Conservation (phyloP, 2,113 vertebrate genomes). For the Erpornis zantholeuca region DNA sequence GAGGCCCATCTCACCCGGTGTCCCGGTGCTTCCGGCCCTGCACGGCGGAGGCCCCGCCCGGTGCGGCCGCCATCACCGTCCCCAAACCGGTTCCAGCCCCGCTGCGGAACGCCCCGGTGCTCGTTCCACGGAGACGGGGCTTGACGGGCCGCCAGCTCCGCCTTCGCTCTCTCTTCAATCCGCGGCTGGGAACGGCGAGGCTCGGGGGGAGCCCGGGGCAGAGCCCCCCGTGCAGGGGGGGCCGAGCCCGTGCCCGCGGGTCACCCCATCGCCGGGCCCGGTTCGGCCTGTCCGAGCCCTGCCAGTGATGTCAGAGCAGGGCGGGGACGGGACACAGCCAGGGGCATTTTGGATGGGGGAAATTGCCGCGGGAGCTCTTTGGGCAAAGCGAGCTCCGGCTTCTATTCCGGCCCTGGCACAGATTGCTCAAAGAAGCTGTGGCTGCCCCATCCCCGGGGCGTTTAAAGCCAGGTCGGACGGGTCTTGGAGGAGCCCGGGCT, state of each 20-base stretch:
- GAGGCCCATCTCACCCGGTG: neutral
- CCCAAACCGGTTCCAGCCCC: too few relatives aligned
- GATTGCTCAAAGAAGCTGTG: neutral
- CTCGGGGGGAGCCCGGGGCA: neutral
- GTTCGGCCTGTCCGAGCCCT: neutral
- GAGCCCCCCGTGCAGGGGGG: too few relatives aligned
- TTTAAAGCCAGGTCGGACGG: neutral
- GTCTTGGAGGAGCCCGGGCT: neutral
- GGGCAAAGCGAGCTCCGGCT: neutral
- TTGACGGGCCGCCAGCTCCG: neutral
- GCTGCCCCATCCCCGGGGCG: too few relatives aligned
- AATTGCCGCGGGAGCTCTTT: neutral
- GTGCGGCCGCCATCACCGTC: neutral
- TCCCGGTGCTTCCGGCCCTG: neutral
- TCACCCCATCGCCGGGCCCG: neutral
- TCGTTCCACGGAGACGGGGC: neutral
- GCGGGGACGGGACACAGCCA: neutral
- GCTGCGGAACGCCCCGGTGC: neutral
- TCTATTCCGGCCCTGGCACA: neutral
- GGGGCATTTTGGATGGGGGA: neutral
- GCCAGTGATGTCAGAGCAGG: neutral
- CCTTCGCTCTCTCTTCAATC: neutral
- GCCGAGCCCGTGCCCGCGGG: neutral
- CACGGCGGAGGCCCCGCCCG: neutral
- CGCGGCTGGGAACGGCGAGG: neutral